Percentiles rank a stretch among this genome's conserved stretches.
These are phyloP conservation scores for Lynx canadensis DNA, from an alignment of 2,113 vertebrate species.

Conservation along the genomic window DNA sequence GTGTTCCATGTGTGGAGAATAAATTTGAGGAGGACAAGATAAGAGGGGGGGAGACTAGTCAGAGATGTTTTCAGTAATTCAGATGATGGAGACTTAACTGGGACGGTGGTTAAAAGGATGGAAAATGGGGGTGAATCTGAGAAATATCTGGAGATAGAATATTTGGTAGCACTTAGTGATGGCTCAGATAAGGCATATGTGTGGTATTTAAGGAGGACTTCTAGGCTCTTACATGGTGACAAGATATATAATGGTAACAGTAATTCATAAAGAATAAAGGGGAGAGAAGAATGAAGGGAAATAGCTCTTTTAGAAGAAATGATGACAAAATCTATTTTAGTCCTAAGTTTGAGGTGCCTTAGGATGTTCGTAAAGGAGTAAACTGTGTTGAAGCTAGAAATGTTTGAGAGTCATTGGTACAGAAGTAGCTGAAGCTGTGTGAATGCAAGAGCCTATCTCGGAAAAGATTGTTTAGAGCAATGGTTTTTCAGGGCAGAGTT, in stretches of 20 bases:
- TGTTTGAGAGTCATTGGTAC: neutral
- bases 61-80: neutral
- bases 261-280: constrained; percentile 14
- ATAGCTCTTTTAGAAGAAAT: neutral
- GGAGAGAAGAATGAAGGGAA: neutral
- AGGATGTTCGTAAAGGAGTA: neutral
- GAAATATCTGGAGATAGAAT: neutral
- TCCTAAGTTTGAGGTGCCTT: neutral
- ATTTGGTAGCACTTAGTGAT: neutral
- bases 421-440: neutral
- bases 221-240: neutral
- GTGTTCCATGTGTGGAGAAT: neutral
- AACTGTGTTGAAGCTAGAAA: neutral
- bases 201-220: neutral
- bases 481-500: neutral
- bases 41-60: neutral
- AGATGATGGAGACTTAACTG: neutral
- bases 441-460: neutral
- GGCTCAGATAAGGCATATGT: neutral
- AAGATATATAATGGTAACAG: neutral
- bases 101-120: neutral
- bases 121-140: neutral
- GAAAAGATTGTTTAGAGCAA: neutral
- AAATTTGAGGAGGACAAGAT: neutral
- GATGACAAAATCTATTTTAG: neutral